Conservation (phyloP, 2,888 invertebrate species). For the Nemotelus nigrinus region DNA sequence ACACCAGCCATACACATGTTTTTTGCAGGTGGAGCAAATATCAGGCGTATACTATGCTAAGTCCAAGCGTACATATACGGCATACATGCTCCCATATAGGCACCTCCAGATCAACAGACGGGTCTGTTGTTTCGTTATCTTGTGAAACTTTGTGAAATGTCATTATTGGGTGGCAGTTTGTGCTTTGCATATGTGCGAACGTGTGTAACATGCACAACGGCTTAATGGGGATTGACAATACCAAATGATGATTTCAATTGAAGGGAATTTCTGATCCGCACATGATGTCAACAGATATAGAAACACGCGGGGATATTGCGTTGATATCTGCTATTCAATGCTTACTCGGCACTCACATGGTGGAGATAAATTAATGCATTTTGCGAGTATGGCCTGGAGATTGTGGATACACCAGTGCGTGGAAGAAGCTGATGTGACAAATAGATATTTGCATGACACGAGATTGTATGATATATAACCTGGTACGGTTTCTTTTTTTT, state of each 20-base stretch:
- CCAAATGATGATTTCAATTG: conserved; percentile 51
- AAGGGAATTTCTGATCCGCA: conserved; percentile 49
- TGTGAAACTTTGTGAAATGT: conserved; percentile 46
- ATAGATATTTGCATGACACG: conserved; percentile 17
- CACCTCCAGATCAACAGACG: neutral
- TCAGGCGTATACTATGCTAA: neutral
- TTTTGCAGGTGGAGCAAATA: conserved; percentile 29
- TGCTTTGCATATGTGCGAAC: conserved; percentile 50
- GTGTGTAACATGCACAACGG: conserved; percentile 50
- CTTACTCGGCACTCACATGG: neutral
- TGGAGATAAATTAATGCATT: neutral
- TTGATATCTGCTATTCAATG: neutral
- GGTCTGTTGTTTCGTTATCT: conserved; percentile 29
- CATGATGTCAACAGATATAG: conserved; percentile 47
- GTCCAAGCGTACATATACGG: neutral
- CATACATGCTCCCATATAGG: neutral
- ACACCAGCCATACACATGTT: conserved; percentile 24
- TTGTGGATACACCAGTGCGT: neutral
- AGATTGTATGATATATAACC: neutral
- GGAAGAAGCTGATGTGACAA: conserved; percentile 31
- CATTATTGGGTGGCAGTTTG: conserved; percentile 48
- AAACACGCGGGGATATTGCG: conserved; percentile 29
- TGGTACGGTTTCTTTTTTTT: too few species aligned
- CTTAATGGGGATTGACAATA: conserved; percentile 49
- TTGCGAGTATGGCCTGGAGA: neutral